Evolutionary conservation across 2,113 vertebrate species (phyloP), one percentile per base, ranked within the genome.

Genomic region (Cairina moschata): DNA sequence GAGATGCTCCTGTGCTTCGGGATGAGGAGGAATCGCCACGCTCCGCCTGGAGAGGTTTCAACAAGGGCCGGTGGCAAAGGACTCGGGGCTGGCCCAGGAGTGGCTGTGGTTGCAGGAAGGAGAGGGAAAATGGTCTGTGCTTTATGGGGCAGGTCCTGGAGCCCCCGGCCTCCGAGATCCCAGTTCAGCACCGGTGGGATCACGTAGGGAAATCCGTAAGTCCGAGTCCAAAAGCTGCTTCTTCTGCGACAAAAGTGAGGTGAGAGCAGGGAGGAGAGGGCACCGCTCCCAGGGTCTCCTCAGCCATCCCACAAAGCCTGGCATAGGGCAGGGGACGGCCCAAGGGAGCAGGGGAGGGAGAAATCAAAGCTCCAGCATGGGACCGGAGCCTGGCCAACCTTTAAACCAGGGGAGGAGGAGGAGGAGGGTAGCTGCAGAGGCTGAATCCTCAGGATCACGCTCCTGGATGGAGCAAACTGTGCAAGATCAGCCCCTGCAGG

Each of bases 281-380:
- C 20, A 71, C 11, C 25, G 28, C n/a, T 75, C 52, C 62, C 2
- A 3, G 29, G 20, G 56, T 42, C 85, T 95, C 59, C 59, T 72
- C 0, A 0, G 68, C 65, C 68, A 63, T 67, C 31, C 74, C 6
- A 58, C 14, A 71, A 62, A 56, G 63, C 38, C 16, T 28, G 11
- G 44, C 17, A 28, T 46, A 50, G 48, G 60, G n/a, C 74, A 60
- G 32, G 20, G 32, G 8, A 62, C 31, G 28, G 60, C 44, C 71
- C 79, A 50, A 0, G 0, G 1, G n/a, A n/a, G 26, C 40, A 62
- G 0, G 6, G 66, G 58, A 85, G n/a, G 68, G 71, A 60, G 0
- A 2, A 20, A 84, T 6, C 4, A 62, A 87, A 89, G 56, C 15
- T 87, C 56, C 78, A 84, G 50, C 68, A 58, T 69, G 71, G 89